These are phyloP conservation scores for Helicoverpa zea DNA, from an alignment of 1,140 invertebrate genomes.

Conservation along the genomic window DNA sequence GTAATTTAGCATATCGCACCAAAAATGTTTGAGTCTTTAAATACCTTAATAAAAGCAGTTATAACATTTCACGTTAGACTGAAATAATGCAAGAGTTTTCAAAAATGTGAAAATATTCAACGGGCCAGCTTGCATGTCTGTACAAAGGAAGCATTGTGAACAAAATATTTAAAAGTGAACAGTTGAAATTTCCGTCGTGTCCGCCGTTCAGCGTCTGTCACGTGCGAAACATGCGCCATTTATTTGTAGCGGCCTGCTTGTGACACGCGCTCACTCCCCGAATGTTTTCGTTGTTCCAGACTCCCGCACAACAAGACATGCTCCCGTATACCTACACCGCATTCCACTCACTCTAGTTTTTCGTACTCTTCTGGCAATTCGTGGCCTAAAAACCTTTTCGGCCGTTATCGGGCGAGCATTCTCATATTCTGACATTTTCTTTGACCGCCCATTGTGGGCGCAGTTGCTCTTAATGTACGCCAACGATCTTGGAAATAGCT, in stretches of 20 bases:
- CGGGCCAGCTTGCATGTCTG: background rate
- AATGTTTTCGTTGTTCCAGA: constrained; percentile 72
- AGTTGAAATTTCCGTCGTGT: constrained; percentile 65
- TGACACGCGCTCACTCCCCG: constrained; percentile 70
- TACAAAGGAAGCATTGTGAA: constrained; percentile 38
- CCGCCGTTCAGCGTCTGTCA: constrained; percentile 58
- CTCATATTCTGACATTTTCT: constrained; percentile 52
- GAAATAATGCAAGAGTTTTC: background rate
- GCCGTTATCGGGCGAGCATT: constrained; percentile 50
- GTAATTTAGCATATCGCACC: too few relatives aligned
- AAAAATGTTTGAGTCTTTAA: too few relatives aligned
- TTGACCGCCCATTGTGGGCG: constrained; percentile 50
- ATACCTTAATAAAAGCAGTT: too few relatives aligned
- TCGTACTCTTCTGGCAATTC: constrained; percentile 51
- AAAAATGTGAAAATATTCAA: constrained; percentile 22
- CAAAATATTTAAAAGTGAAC: constrained; percentile 54
- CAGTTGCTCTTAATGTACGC: constrained; percentile 49
- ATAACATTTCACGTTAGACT: too few relatives aligned
- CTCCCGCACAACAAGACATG: constrained; percentile 57
- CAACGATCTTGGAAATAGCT: constrained; percentile 45
- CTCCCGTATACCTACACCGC: constrained; percentile 57
- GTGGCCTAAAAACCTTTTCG: constrained; percentile 56
- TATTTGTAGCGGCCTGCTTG: constrained; percentile 65
- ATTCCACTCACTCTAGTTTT: constrained; percentile 59
- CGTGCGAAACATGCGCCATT: constrained; percentile 64